Evolutionary conservation across 2,113 vertebrate species (phyloP).

Genomic region (Microcebus tavaratra): DNA sequence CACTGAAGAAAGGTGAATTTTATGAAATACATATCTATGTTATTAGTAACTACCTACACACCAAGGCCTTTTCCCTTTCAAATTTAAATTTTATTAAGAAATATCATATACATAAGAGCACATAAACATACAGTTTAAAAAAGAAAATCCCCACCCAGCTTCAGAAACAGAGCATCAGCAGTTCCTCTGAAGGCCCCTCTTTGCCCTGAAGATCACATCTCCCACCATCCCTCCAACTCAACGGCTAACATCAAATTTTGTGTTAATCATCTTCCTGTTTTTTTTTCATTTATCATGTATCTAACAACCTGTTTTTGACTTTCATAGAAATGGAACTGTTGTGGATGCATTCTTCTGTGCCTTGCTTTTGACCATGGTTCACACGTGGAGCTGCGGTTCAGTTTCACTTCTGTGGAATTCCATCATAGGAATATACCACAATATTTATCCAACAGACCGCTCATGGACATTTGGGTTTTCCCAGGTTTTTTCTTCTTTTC

Average conservation of each 20-base stretch:
- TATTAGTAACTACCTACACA: constrained; percentile 63
- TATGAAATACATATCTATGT: not conserved
- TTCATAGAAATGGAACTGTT: not conserved
- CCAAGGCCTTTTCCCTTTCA: constrained; percentile 62
- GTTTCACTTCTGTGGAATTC: not conserved
- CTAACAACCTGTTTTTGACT: constrained; percentile 24
- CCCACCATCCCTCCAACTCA: not conserved
- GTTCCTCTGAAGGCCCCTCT: not conserved
- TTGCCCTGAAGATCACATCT: not conserved
- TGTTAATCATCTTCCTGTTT: not conserved
- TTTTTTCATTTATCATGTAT: not conserved
- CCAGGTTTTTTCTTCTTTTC: constrained; percentile 33
- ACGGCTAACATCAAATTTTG: not conserved
- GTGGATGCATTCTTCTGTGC: not conserved
- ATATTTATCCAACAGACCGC: not conserved
- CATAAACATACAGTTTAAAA: constrained; percentile 53
- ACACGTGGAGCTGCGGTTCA: not conserved
- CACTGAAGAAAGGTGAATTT: not conserved
- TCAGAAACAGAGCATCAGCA: not conserved
- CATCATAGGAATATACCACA: not conserved
- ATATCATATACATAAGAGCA: constrained; percentile 70
- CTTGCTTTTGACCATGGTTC: not conserved
- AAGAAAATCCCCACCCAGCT: constrained; percentile 19
- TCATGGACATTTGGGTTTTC: not conserved
- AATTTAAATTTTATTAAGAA: constrained; percentile 72